Base-by-base conservation (phyloP, 2,888 invertebrate genomes). In the Herminia tarsipennalis region DNA sequence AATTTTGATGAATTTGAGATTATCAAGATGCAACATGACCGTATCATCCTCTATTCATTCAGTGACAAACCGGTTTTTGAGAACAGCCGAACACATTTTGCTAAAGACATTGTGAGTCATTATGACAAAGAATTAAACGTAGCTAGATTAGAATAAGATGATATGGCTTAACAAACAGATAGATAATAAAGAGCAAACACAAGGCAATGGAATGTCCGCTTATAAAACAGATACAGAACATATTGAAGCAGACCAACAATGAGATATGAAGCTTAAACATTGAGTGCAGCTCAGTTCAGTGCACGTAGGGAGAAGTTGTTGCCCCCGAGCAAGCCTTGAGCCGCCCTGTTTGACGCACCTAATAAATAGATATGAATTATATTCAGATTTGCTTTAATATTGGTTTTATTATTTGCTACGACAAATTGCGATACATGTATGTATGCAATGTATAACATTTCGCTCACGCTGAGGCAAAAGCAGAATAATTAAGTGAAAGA, bases 251-350 rank as follows among this genome's bases (percentile, higher is more conserved):
- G 44, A 40, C 39, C 32, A 56, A 60, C 61, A 62, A 63, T 56
- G 57, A 64, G 62, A 72, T 66, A 71, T 66, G 64, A 66, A 63
- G 63, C 59, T 74, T 68, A 71, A 70, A 72, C 75, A 75, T 80
- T 76, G 69, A 81, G 70, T 73, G 73, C 67, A 76, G 66, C 72
- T 76, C 76, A 72, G 84, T 82, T 83, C 82, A 78, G 76, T 78
- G 83, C 76, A 81, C 83, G 81, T 75, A 80, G 74, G 79, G 76
- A 79, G 78, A 77, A 75, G 82, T 83, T 84, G 82, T 83, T 83
- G 83, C 82, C 82, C 82, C 78, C 78, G 67, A 60, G 62, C 57
- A 56, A 78, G 76, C 81, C 82, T 81, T 80, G 78, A 78, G 74
- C 63, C 68, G 72, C 73, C 72, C 73, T 71, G 61, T 60, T 66